Conservation (phyloP, 2,888 invertebrate species). For the Lasioglossum zephyrum region DNA sequence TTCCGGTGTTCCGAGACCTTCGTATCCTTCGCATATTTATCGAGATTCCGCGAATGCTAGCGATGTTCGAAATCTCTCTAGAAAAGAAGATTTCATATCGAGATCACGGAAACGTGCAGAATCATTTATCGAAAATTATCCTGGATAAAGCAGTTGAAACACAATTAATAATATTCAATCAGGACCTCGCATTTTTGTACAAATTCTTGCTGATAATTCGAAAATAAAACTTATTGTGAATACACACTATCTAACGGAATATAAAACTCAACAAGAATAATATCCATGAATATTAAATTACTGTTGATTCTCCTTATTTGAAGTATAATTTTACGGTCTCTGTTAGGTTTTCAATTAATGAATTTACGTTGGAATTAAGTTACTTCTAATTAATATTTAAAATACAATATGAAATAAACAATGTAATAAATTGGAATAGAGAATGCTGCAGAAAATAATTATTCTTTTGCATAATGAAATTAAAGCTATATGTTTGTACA, state of each 20-base stretch:
- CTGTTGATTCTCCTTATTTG: neutral
- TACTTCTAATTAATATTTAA: neutral
- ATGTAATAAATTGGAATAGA: too few relatives aligned
- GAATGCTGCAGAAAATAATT: too few relatives aligned
- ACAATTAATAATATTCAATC: neutral
- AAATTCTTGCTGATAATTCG: neutral
- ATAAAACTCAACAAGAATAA: too few relatives aligned
- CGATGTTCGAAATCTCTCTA: neutral
- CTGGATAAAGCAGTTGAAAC: neutral
- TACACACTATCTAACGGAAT: neutral
- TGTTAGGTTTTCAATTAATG: neutral
- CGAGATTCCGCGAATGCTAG: neutral
- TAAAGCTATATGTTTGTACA: neutral
- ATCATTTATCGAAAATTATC: neutral
- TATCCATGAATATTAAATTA: too few relatives aligned
- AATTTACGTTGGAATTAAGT: neutral
- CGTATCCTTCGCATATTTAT: neutral
- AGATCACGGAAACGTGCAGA: neutral
- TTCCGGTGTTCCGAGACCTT: conserved; percentile 13
- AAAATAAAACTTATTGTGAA: neutral
- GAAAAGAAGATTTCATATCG: neutral
- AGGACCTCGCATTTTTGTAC: neutral
- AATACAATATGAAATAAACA: too few relatives aligned
- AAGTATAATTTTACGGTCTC: neutral
- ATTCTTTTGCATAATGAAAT: too few relatives aligned